Evolutionary conservation across 37 sponge, comb jelly and placozoan species (phyloP), one percentile per base, ranked within the genome.

Genomic region (Chondrosia reniformis): DNA sequence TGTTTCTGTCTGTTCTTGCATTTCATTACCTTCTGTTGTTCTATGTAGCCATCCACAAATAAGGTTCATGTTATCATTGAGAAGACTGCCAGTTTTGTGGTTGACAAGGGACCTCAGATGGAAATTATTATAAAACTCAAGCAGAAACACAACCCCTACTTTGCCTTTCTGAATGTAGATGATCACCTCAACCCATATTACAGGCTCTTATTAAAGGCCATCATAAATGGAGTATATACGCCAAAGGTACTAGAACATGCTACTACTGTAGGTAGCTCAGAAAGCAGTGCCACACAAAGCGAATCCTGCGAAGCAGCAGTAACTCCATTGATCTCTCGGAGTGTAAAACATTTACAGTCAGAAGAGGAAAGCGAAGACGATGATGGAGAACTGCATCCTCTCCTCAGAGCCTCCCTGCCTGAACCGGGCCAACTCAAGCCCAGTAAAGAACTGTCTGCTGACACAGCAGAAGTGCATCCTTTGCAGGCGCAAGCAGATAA

Each of bases 121-220:
- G 97, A 96, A 80, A 96, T 96, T 25, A 86, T 93, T 38, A 89
- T 96, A 39, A 96, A 93, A 64, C 66, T 88, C 71, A 96, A 93
- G 42, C 97, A 96, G 84, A 77, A 89, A 41, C 79, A 80, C 74
- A 96, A 96, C 46, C 89, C 94, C 28, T 81, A 85, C 67, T 96
- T 96, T 81, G 87, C 96, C 54, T 96, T 96, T 80, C 82, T 96
- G 33, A 49, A 85, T 58, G 55, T 76, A 36, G 81, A 83, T 2
- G 86, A 93, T 63, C 81, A 36, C 0, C 94, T 96, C 28, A 61
- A 85, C 52, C 84, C 91, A 0, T 96, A 96, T 81, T 96, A 93
- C 88, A 90, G 82, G 43, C 91, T 91, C 79, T 45, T 95, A 28
- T 79, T 88, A 67, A 45, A 45, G 30, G 57, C 67, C 9, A 71